Evolutionary conservation across 2,888 invertebrate species (phyloP).

Genomic region (Amphipyra tragopoginis): DNA sequence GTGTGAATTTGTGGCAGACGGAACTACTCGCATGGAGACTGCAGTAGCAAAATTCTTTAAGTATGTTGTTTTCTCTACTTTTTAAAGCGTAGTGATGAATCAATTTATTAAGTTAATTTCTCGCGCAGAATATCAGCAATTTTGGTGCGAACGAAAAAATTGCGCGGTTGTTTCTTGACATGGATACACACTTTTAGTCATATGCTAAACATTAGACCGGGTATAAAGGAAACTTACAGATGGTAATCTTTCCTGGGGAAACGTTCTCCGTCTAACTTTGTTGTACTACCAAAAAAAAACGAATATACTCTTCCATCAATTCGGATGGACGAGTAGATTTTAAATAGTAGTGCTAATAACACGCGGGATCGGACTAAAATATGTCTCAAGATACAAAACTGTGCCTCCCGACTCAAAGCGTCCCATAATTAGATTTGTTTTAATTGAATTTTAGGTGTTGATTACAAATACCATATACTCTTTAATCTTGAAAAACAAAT

Average conservation of each 20-base stretch:
- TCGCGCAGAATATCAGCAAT: not conserved
- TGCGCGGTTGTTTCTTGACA: too few species aligned
- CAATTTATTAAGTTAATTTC: not conserved
- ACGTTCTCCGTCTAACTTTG: not conserved
- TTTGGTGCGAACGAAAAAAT: not conserved
- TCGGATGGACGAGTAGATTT: not conserved
- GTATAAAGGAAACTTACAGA: constrained; percentile 12
- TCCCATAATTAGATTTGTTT: too few species aligned
- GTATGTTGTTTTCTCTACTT: too few species aligned
- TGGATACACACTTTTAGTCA: not conserved
- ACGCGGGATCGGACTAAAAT: too few species aligned
- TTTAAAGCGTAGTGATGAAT: too few species aligned
- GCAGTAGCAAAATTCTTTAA: not conserved
- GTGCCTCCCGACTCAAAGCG: too few species aligned
- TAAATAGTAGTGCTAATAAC: not conserved
- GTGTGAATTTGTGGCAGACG: constrained; percentile 33
- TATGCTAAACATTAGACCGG: not conserved
- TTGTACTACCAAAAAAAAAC: too few species aligned
- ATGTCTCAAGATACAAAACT: too few species aligned
- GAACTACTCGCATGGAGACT: not conserved
- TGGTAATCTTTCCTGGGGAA: constrained; percentile 3
- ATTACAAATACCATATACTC: too few species aligned
- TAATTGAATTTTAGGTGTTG: too few species aligned
- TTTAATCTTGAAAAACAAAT: too few species aligned
- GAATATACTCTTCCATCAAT: not conserved